Base-by-base conservation (phyloP, 1,140 invertebrate species). In the Tetraneura akinire region DNA sequence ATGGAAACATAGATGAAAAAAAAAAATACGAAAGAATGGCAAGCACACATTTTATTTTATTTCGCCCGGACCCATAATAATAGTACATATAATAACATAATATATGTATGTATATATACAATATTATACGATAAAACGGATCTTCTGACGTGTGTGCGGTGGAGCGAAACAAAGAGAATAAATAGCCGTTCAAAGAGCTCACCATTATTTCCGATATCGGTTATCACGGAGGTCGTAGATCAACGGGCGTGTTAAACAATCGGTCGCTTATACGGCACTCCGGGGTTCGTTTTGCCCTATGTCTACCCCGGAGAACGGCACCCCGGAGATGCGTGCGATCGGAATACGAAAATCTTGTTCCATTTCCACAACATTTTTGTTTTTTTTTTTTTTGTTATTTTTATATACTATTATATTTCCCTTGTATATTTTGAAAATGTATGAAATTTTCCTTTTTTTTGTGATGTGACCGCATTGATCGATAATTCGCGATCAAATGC, bases 141-240 rank as follows among this genome's bases (percentile, higher is more conserved):
- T n/a, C n/a, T n/a, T n/a, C n/a, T n/a, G n/a, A n/a, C n/a, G n/a
- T n/a, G n/a, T n/a, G n/a, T n/a, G n/a, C n/a, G n/a, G n/a, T n/a
- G n/a, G n/a, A n/a, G n/a, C n/a, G n/a, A n/a, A n/a, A n/a, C n/a
- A n/a, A n/a, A n/a, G n/a, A n/a, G n/a, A n/a, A n/a, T n/a, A n/a
- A n/a, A n/a, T n/a, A n/a, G 73, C 51, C 73, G 42, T 53, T 76
- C 23, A 53, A 57, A 76, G 11, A 13, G 32, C 37, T 68, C 23
- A 29, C 73, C 73, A 57, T 76, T 57, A 57, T 60, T 76, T 76
- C 73, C 53, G 32, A 29, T 57, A 76, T 76, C 73, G 73, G 73
- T 76, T 76, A 76, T 76, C 73, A 57, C 53, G 73, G 73, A 76
- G 51, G 73, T 76, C 73, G 57, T 76, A 76, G 73, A 76, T 76